Conservation (phyloP, 2,888 invertebrate species). For the Tribolium freemani region DNA sequence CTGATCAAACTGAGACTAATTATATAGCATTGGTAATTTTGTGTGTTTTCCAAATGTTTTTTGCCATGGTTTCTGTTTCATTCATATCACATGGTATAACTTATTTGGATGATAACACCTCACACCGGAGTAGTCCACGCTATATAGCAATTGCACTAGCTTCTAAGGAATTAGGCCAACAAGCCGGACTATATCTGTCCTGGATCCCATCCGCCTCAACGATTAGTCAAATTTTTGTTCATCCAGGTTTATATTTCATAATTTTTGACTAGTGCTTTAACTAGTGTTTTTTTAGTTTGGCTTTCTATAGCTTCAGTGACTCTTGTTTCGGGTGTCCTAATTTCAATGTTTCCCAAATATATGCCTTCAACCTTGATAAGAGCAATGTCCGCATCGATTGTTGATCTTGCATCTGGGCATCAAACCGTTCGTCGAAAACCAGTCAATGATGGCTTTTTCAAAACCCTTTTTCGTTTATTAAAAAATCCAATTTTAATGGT, state of each 20-base stretch:
- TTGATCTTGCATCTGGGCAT: slow-evolving; percentile 66
- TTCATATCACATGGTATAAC: slow-evolving; percentile 73
- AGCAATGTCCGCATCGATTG: slow-evolving; percentile 72
- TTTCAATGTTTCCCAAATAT: slow-evolving; percentile 72
- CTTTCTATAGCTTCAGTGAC: slow-evolving; percentile 68
- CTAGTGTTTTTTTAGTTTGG: slow-evolving; percentile 67
- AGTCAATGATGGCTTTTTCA: slow-evolving; percentile 63
- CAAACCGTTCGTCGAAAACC: slow-evolving; percentile 43
- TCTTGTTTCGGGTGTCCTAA: slow-evolving; percentile 68
- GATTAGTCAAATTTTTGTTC: slow-evolving; percentile 53
- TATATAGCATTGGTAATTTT: slow-evolving; percentile 62
- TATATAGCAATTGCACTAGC: slow-evolving; percentile 63
- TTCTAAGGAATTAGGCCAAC: slow-evolving; percentile 58
- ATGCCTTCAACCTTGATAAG: slow-evolving; percentile 71
- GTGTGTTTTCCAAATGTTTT: slow-evolving; percentile 63
- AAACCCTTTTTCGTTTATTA: slow-evolving; percentile 70
- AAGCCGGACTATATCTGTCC: slow-evolving; percentile 60
- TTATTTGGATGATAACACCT: slow-evolving; percentile 75
- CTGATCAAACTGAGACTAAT: slow-evolving; percentile 25
- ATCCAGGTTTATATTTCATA: slow-evolving; percentile 48
- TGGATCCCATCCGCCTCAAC: slow-evolving; percentile 52
- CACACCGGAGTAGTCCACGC: slow-evolving; percentile 69
- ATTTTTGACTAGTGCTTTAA: background rate
- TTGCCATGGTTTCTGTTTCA: slow-evolving; percentile 56
- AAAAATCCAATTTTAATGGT: slow-evolving; percentile 71